Base-by-base conservation (phyloP, 1,140 invertebrate genomes). In the Tribolium castaneum region DNA sequence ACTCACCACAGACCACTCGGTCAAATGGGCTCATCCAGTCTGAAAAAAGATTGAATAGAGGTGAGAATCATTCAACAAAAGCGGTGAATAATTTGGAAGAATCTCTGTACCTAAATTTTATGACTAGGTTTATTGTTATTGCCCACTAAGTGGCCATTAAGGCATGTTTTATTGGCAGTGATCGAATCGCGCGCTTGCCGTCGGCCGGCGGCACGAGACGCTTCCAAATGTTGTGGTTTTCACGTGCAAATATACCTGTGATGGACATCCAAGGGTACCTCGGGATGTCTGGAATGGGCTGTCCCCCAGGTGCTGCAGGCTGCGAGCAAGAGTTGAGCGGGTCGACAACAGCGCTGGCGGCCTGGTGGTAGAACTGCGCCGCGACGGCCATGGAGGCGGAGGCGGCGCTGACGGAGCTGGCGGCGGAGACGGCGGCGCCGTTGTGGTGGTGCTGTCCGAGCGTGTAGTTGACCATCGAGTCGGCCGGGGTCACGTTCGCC, bases 241-340 rank as follows among this genome's bases (percentile, higher is more conserved):
- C 2, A 45, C 2, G n/a, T 10, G n/a, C 2, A 45, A 45, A 45
- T 45, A 39, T 92, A 97, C 96, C 96, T 90, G 96, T 97, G 87
- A 97, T 96, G 82, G 96, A 96, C 96, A 98, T 97, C 96, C 96
- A 98, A n/a, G 96, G 96, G 87, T 97, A 97, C 85, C 96, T 91
- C 10, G 96, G 95, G 84, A 97, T 95, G 87, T 95, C 94, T 30
- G 95, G 94, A 82, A 95, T 92, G 70, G 91, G 88, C 83, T 94
- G 91, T 89, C 94, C 90, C 83, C 92, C 90, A 82, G 92, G 88
- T 84, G 92, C 84, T 30, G 91, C 88, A 19, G 90, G 91, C 84
- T 93, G 92, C 77, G 89, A 89, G 86, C 90, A 91, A 56, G 91
- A 91, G 75, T 90, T 90, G 59, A 91, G 85, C 16, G 91, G 91